Percentiles rank a stretch among this genome's conserved stretches.
These are phyloP conservation scores for Simalia tracyae DNA, from an alignment of 2,797 vertebrate species.

Conservation along the genomic window DNA sequence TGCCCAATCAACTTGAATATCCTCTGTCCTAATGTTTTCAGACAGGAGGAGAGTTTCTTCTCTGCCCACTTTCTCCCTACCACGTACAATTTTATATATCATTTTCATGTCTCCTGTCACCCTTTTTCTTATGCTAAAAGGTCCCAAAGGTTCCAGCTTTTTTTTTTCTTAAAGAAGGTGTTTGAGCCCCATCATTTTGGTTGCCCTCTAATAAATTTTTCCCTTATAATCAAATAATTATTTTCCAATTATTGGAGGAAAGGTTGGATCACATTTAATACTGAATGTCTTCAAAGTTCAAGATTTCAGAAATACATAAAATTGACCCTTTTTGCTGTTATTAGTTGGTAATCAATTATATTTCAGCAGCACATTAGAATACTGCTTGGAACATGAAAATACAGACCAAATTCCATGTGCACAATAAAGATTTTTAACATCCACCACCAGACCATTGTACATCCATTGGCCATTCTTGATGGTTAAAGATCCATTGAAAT, in stretches of 20 bases:
- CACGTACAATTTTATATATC: not conserved
- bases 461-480: not conserved
- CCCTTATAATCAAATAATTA: not conserved
- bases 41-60: not conserved
- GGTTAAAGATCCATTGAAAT: not conserved
- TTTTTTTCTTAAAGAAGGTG: not conserved
- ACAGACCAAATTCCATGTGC: not conserved
- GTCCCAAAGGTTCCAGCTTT: not conserved
- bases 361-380: not conserved
- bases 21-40: not conserved
- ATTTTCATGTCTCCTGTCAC: not conserved
- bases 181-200: not conserved
- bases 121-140: not conserved
- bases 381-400: not conserved
- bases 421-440: not conserved
- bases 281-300: not conserved
- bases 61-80: not conserved
- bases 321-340: not conserved
- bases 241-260: not conserved
- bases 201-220: not conserved
- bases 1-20: not conserved
- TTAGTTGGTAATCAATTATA: not conserved
- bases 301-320: not conserved
- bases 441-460: not conserved
- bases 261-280: not conserved